Conservation (phyloP, 2,888 invertebrate species). For the Tuberolachnus salignus region DNA sequence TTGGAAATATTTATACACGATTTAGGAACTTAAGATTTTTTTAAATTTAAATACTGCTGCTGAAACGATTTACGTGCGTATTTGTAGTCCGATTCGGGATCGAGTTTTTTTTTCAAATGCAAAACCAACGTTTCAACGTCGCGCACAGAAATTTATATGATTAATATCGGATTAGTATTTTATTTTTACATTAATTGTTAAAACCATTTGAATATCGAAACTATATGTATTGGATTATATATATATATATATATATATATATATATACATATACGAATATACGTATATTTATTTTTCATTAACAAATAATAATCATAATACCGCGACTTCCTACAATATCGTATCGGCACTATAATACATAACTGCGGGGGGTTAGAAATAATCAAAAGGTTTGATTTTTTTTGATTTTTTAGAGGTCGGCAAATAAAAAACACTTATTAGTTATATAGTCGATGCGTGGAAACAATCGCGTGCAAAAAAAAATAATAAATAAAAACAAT, state of each 20-base stretch:
- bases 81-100: no score
- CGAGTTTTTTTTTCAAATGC: not conserved
- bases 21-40: not conserved
- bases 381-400: slow-evolving; percentile 16
- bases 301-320: slow-evolving; percentile 15
- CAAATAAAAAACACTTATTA: not conserved
- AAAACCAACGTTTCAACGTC: not conserved
- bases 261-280: no score
- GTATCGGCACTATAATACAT: not conserved
- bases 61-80: not conserved
- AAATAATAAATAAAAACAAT: no score
- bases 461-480: slow-evolving; percentile 8
- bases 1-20: no score
- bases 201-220: slow-evolving; percentile 11
- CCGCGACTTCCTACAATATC: not conserved
- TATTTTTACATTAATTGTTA: not conserved
- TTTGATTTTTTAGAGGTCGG: slow-evolving; percentile 15
- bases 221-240: not conserved
- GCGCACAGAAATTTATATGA: not conserved
- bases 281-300: slow-evolving; percentile 20
- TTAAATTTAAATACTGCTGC: not conserved
- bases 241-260: no score
- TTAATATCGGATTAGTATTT: not conserved
- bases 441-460: not conserved
- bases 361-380: not conserved